phyloP scores from a whole-genome alignment of 2,797 vertebrate genomes.

The Ataeniobius toweri region DNA sequence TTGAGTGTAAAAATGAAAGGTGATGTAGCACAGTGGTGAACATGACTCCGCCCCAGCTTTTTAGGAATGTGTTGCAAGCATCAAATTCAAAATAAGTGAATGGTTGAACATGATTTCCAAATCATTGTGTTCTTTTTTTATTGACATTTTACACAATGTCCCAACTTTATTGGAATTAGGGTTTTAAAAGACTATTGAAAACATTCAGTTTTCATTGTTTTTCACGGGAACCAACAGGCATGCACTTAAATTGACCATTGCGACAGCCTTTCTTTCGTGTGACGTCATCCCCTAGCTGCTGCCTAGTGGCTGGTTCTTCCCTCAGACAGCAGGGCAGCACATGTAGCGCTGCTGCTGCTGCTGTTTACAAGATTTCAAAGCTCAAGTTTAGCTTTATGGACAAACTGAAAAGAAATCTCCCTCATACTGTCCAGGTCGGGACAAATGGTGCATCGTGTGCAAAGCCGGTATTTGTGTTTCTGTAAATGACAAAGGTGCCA shows the following conservation, averaged over 20 bases:
- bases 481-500: neutral
- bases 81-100: no score
- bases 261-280: neutral
- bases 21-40: no score
- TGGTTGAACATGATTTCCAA: no score
- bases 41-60: no score
- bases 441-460: neutral
- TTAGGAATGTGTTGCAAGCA: no score
- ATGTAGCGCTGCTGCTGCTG: neutral
- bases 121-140: no score
- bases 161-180: no score
- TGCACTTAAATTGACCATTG: neutral
- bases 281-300: neutral
- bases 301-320: neutral
- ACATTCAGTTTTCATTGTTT: neutral
- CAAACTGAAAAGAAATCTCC: conserved; percentile 1
- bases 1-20: no score
- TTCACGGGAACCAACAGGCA: neutral
- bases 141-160: no score
- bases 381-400: neutral
- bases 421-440: neutral
- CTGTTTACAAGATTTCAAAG: conserved; percentile 1
- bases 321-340: neutral
- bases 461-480: neutral
- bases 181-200: no score